phyloP scores from a whole-genome alignment of 2,113 vertebrate species.

The Empidonax alnorum region DNA sequence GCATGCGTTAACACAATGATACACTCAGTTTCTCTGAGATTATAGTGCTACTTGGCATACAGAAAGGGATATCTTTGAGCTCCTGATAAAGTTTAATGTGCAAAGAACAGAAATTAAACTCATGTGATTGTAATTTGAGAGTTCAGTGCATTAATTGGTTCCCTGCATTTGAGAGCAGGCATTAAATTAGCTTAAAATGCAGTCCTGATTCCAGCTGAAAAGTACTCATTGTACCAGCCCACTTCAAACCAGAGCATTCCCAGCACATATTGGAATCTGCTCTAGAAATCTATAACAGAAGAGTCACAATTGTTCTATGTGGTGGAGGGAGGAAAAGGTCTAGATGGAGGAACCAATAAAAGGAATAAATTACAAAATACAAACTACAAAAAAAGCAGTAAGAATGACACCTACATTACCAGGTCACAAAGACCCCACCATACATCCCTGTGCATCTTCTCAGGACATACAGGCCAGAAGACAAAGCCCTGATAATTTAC shows the following conservation, averaged over 20 bases:
- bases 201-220: background rate
- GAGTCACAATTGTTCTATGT: background rate
- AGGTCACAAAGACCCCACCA: background rate
- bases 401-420: background rate
- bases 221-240: accelerated
- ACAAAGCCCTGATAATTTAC: background rate
- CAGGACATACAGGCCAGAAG: background rate
- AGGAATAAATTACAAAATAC: background rate
- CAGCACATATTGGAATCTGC: background rate
- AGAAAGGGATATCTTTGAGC: background rate
- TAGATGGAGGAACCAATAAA: background rate
- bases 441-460: background rate
- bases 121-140: background rate
- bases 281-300: background rate
- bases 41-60: background rate
- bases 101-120: background rate
- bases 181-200: background rate
- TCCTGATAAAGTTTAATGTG: background rate
- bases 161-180: background rate
- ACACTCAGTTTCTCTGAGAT: background rate
- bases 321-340: accelerated
- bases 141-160: background rate
- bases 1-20: background rate
- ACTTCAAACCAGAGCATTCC: background rate
- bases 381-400: background rate